Conservation (phyloP, 2,797 vertebrate genomes). For the Ctenosaura bakeri region DNA sequence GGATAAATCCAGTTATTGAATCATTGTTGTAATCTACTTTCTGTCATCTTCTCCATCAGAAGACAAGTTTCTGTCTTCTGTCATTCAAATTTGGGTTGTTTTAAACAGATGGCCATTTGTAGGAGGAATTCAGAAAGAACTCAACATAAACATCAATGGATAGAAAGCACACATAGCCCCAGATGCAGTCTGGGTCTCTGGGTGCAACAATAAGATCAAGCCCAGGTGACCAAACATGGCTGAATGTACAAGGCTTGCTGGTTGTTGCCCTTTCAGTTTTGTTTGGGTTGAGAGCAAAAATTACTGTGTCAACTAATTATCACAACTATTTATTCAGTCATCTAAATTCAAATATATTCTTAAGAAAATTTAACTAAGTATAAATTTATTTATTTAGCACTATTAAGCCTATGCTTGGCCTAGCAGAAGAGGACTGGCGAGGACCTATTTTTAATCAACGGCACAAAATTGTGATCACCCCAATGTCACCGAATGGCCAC, state of each 20-base stretch:
- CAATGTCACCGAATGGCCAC: slow-evolving; percentile 87
- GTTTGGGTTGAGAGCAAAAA: background rate
- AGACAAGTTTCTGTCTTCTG: background rate
- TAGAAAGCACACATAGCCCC: background rate
- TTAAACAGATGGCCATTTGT: background rate
- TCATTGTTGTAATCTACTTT: background rate
- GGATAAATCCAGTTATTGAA: background rate
- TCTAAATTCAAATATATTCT: slow-evolving; percentile 56
- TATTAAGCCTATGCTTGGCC: slow-evolving; percentile 80
- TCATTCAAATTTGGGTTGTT: background rate
- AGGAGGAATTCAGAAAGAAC: background rate
- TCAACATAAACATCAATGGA: background rate
- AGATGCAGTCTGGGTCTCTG: too few species aligned
- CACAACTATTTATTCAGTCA: slow-evolving; percentile 16
- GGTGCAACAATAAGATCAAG: background rate
- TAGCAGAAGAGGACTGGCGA: slow-evolving; percentile 79
- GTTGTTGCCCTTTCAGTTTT: background rate
- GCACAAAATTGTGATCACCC: slow-evolving; percentile 85
- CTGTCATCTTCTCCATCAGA: background rate
- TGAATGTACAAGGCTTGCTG: background rate
- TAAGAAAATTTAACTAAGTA: slow-evolving; percentile 72
- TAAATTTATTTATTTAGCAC: slow-evolving; percentile 80
- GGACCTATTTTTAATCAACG: slow-evolving; percentile 82
- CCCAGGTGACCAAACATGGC: background rate
- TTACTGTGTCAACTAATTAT: background rate